A percentile compares a stretch with the other conserved stretches of the same genome.
These are phyloP conservation scores for Melanaphis sacchari DNA, from an alignment of 1,140 invertebrate genomes.

Conservation along the genomic window DNA sequence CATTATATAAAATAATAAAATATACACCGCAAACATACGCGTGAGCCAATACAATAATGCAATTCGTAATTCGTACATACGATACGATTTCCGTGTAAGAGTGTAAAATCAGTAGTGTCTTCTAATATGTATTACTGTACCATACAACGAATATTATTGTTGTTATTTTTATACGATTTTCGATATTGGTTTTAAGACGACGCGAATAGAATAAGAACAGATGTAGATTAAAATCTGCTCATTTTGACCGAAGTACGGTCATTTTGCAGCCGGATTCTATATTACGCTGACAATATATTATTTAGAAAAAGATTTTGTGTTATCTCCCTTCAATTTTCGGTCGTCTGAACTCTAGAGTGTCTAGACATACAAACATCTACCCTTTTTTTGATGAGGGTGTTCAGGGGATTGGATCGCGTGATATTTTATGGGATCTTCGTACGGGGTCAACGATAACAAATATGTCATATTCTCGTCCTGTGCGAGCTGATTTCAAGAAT, in stretches of 20 bases:
- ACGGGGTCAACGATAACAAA: constrained; percentile 17
- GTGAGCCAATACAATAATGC: not conserved
- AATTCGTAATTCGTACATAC: not conserved
- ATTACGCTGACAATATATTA: not conserved
- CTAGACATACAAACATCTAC: constrained; percentile 30
- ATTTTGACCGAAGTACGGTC: not conserved
- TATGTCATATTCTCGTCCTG: not conserved
- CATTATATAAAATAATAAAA: not conserved
- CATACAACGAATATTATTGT: not conserved
- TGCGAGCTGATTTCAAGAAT: not conserved
- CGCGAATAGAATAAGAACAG: not conserved
- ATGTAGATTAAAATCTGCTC: not conserved
- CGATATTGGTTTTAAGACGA: not conserved
- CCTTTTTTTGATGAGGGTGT: constrained; percentile 41
- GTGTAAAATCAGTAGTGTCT: not conserved
- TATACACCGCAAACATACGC: too few relatives aligned
- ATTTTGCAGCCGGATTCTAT: not conserved
- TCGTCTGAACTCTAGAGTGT: not conserved
- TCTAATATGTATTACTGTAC: not conserved
- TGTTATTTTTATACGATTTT: not conserved
- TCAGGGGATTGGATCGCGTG: not conserved
- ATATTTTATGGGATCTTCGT: not conserved
- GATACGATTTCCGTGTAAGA: not conserved
- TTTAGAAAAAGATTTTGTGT: not conserved
- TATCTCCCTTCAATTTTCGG: not conserved